Base-by-base conservation (phyloP, 2,113 vertebrate genomes). In the Scomber japonicus region DNA sequence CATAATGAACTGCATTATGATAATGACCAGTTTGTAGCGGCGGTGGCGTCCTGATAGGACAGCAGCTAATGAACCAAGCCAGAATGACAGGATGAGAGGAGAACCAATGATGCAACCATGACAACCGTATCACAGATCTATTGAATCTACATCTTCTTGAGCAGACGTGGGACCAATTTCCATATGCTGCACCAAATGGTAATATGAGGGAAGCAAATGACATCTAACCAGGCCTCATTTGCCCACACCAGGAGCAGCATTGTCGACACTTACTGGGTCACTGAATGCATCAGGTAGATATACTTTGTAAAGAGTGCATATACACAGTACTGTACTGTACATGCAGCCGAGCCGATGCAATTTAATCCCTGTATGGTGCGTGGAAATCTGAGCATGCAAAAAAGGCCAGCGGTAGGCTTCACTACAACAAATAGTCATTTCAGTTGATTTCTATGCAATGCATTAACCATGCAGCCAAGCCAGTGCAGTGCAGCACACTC, bases 381-480 rank as follows among this genome's bases (percentile, higher is more conserved):
- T 91, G 81, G 40, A 54, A 17, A 70, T 78, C 77, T 77, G 78
- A 79, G 78, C 93, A 93, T 93, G 92, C 92, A 90, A 78, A 63
- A 66, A 67, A 87, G 40, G 55, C 75, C 82, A 75, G 70, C 24
- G 24, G 55, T 24, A 79, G 88, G 80, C 72, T 81, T 77, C 75
- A 69, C 86, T 85, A 83, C 50, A 83, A 77, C 49, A 80, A 83
- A 84, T 61, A 75, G 46, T 80, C 71, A 86, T 44, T 60, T 62
- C 54, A 53, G 44, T 84, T 75, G 71, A 84, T 78, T 82, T 88
- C 82, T 89, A 91, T 85, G 81, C 91, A 86, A 84, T 89, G 87
- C 79, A 78, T 76, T 80, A 93, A 91, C 88, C 94, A 95, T 95
- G 94, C 93, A 94, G 93, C 94, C 94, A 92, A 90, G 86, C 91